These are phyloP conservation scores for Rutpela maculata DNA, from an alignment of 2,888 invertebrate species.

Conservation along the genomic window DNA sequence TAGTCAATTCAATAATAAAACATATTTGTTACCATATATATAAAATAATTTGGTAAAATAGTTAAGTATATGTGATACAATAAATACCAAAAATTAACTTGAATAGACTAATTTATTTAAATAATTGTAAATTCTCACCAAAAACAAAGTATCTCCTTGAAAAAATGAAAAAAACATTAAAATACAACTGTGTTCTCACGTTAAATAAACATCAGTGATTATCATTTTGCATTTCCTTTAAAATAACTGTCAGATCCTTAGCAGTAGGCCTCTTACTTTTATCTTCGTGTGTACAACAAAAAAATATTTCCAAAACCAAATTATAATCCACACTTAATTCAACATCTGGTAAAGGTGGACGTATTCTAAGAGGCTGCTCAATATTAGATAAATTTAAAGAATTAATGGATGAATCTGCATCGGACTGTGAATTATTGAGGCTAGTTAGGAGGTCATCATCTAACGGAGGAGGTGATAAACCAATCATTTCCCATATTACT, in stretches of 20 bases:
- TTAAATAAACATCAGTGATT: not conserved
- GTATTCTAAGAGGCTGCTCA: constrained; percentile 73
- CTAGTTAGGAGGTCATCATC: constrained; percentile 64
- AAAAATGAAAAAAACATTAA: too few relatives aligned
- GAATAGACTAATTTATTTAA: too few relatives aligned
- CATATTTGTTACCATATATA: too few relatives aligned
- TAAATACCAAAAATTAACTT: too few relatives aligned
- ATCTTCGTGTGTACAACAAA: constrained; percentile 81
- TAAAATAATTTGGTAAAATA: too few relatives aligned
- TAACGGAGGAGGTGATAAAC: constrained; percentile 83
- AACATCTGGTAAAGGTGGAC: constrained; percentile 80
- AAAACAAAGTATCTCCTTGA: too few relatives aligned
- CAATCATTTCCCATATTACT: constrained; percentile 88
- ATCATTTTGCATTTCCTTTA: constrained; percentile 23
- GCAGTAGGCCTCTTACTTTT: constrained; percentile 80
- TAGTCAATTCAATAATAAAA: too few relatives aligned
- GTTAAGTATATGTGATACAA: too few relatives aligned
- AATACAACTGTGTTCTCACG: not conserved
- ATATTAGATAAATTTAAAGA: constrained; percentile 38
- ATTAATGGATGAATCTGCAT: constrained; percentile 42
- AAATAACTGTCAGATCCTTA: constrained; percentile 38
- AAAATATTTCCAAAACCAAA: constrained; percentile 81
- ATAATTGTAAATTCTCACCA: not conserved
- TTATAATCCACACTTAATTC: constrained; percentile 79
- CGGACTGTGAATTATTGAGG: constrained; percentile 65